Conservation (phyloP, 2,113 vertebrate species). For the Lophura nycthemera region DNA sequence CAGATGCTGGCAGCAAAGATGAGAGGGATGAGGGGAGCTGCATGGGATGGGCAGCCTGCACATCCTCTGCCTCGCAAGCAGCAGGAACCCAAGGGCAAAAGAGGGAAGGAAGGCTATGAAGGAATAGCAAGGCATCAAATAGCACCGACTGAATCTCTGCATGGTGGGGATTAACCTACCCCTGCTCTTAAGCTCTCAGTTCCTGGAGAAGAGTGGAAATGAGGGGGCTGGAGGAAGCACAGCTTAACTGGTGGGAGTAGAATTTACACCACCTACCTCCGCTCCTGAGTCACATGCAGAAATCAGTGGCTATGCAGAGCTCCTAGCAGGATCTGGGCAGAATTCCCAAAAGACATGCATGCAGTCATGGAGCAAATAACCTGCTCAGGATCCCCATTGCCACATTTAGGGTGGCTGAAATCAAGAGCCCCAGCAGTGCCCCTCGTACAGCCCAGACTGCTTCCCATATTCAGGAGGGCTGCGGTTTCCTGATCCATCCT, state of each 20-base stretch:
- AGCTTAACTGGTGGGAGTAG: background rate
- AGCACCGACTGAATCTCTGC: background rate
- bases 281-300: background rate
- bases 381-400: background rate
- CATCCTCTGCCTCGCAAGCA: background rate
- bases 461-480: background rate
- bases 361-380: background rate
- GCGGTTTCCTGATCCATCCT: background rate
- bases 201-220: background rate
- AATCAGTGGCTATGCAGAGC: background rate
- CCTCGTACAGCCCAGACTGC: background rate
- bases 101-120: background rate
- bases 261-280: background rate
- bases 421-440: background rate
- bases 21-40: background rate
- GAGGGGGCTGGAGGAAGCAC: background rate
- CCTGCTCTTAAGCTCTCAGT: background rate
- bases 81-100: background rate
- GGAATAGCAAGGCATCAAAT: background rate
- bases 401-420: background rate
- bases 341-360: background rate
- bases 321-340: background rate
- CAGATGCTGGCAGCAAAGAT: background rate
- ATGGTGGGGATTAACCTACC: background rate
- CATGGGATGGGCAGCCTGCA: background rate